Evolutionary conservation across 2,113 vertebrate genomes (phyloP).

Genomic region (Sturnus vulgaris): DNA sequence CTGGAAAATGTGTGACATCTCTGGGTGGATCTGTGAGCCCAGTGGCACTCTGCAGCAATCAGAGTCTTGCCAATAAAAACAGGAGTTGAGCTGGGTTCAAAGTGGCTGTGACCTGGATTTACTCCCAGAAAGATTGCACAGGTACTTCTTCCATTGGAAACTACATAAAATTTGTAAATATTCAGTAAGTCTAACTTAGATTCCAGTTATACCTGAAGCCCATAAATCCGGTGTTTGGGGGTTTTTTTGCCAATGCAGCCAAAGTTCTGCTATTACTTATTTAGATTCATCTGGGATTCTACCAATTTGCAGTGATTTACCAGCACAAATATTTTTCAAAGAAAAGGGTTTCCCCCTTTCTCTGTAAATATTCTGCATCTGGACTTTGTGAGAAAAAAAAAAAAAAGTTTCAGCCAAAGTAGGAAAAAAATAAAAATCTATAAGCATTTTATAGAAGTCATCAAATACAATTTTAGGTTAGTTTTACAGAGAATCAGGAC

Average conservation of each 20-base stretch:
- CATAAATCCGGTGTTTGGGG: neutral
- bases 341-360: neutral
- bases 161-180: neutral
- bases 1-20: neutral
- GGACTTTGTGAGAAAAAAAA: neutral
- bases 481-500: neutral
- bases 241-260: neutral
- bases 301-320: neutral
- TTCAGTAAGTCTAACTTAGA: neutral
- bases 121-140: neutral
- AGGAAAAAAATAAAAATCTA: slow-evolving; percentile 20
- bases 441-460: slow-evolving; percentile 35
- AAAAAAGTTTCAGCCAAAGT: neutral
- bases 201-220: neutral
- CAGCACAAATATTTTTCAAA: slow-evolving; percentile 5
- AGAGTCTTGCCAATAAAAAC: neutral
- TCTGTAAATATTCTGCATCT: neutral
- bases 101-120: neutral
- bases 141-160: neutral
- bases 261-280: slow-evolving; percentile 23
- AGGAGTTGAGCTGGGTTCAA: neutral
- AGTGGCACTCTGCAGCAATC: neutral
- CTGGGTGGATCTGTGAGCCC: neutral
- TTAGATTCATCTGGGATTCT: slow-evolving; percentile 16
- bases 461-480: slow-evolving; percentile 40